Conservation (phyloP, 1,140 invertebrate genomes). For the Drosophila sproati region DNA sequence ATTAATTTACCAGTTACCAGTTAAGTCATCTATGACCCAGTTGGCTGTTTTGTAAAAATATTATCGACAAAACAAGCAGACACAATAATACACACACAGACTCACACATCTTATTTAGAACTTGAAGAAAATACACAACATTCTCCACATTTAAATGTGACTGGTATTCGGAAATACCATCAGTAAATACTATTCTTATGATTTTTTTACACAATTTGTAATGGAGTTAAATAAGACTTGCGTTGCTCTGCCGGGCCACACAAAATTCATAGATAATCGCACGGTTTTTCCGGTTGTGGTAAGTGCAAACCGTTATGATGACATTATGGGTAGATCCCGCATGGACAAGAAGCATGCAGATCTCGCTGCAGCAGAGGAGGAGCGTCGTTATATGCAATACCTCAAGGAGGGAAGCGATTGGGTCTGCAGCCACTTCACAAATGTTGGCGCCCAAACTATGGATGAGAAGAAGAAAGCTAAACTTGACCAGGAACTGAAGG, state of each 20-base stretch:
- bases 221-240: background rate
- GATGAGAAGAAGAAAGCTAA: slow-evolving; percentile 26
- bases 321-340: slow-evolving; percentile 44
- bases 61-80: too few species aligned
- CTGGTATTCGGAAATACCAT: too few species aligned
- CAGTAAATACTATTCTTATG: too few species aligned
- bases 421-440: slow-evolving; percentile 53
- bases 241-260: background rate
- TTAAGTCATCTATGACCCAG: too few species aligned
- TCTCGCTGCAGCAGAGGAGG: slow-evolving; percentile 52
- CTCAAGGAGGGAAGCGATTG: slow-evolving; percentile 66
- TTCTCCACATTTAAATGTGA: too few species aligned
- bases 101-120: too few species aligned
- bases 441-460: slow-evolving; percentile 14
- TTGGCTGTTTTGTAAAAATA: too few species aligned
- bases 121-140: too few species aligned
- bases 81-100: too few species aligned
- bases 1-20: too few species aligned
- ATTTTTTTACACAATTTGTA: background rate
- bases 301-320: slow-evolving; percentile 54
- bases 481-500: slow-evolving; percentile 9
- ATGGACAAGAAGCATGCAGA: slow-evolving; percentile 33
- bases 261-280: slow-evolving; percentile 22
- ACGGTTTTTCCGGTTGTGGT: slow-evolving; percentile 50
- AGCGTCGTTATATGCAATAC: slow-evolving; percentile 55